Evolutionary conservation across 2,888 invertebrate species (phyloP), one percentile per base, ranked within the genome.

Genomic region (Synanthedon andrenaeformis): DNA sequence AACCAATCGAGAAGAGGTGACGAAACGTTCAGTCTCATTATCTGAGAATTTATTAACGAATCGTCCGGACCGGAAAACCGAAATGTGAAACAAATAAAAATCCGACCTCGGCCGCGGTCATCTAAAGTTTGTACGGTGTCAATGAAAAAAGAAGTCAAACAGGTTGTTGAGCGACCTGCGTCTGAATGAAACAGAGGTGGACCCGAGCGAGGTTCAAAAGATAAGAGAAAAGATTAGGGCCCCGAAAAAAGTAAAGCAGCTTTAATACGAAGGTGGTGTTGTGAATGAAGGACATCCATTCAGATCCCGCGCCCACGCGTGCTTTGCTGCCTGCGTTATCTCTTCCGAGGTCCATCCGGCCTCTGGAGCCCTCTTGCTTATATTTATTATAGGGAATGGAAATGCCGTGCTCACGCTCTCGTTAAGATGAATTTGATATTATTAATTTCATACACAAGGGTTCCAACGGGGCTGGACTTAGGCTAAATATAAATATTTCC

Each of bases 31-130:
- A 85, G 85, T 84, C 85, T 86, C 86, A 86, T 87, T 86, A 87
- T 87, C 86, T 84, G 84, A 81, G 86, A 87, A 87, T 87, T 87
- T 87, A 87, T 87, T 87, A 87, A 87, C 86, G 86, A 87, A 85
- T 85, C 84, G 85, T 62, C 65, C 75, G 76, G 84, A 86, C 86
- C 86, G 86, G 86, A 85, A 86, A 87, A 87, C 86, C 84, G 64
- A 87, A 85, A 86, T 83, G 85, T 83, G 83, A 85, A 86, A 85
- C 82, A 86, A 86, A 86, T 85, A 86, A 86, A 86, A 85, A 84
- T 82, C 82, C 84, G 84, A 85, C 85, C 85, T 85, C 85, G 76
- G 80, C 78, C 81, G 84, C 85, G 86, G 86, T 85, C 85, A 86
- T 82, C 83, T 76, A 75, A 82, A 77, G 81, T 81, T 82, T 75